Base-by-base conservation (phyloP, 2,888 invertebrate species). In the Epinotia ramella region DNA sequence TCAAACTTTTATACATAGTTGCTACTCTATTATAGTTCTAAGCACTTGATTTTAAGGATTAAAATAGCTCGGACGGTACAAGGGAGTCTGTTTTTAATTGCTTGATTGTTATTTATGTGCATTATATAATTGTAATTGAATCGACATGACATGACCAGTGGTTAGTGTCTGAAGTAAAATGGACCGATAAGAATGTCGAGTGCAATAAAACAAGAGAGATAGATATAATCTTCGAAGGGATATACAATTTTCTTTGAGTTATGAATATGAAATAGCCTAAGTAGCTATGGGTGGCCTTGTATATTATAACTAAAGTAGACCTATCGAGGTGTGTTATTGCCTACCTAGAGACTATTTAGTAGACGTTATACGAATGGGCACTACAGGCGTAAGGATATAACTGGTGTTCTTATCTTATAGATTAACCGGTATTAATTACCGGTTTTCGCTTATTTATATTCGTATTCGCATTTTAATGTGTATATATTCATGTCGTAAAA, bases 91-190 rank as follows among this genome's bases (percentile, higher is more conserved):
- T 83, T 87, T 84, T 84, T 84, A 88, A 87, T 89, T 86, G 82
- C 79, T 82, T 87, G 85, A 92, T 89, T 91, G 91, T 86, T 91
- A 92, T 91, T 92, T 91, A 92, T 89, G 89, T 84, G 77, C 79
- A 78, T 81, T 81, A 83, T 85, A 85, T 89, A 89, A 89, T 89
- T 88, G 86, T 82, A 86, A 87, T 88, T 87, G 88, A 88, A 89
- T 91, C 88, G 87, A 82, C 85, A 84, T 79, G 87, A 82, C 85
- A 84, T 79, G 64, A 59, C 57, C 49, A 49, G 66, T 44, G 73
- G 67, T 73, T 62, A 72, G 24, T 73, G 73, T 53, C 62, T 67
- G 33, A 33, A 24, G 62, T 56, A 12, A 49, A 69, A 65, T 65
- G 33, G 63, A 59, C 6, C 49, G 63, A 73, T 69, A 73, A 59